phyloP scores from a whole-genome alignment of 2,113 vertebrate genomes.

The Hippotragus niger region DNA sequence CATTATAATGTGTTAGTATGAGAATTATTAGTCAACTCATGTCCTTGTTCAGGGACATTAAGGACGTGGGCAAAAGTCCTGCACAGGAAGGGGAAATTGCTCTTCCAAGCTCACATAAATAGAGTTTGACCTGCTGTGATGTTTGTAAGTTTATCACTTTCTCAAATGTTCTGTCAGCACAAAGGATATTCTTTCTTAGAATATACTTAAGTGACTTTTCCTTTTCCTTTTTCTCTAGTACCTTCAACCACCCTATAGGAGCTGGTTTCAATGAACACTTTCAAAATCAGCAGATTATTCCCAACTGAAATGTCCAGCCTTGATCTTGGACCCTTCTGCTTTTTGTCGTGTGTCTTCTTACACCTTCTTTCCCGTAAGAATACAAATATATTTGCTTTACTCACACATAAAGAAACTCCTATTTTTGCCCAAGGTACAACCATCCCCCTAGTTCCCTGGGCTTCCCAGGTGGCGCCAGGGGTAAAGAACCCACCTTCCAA shows the following conservation, averaged over 20 bases:
- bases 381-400: constrained; percentile 31
- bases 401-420: not conserved
- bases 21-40: not conserved
- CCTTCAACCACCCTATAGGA: not conserved
- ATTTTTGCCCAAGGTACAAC: constrained; percentile 21
- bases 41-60: not conserved
- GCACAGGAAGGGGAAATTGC: not conserved
- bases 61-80: not conserved
- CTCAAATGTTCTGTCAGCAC: not conserved
- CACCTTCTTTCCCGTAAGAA: constrained; percentile 5
- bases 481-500: not conserved
- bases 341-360: constrained; percentile 21
- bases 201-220: not conserved
- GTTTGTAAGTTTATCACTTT: not conserved
- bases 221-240: not conserved
- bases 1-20: not conserved
- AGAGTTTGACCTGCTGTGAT: constrained; percentile 3
- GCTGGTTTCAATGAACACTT: constrained; percentile 47
- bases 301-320: constrained; percentile 22
- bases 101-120: not conserved
- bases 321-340: constrained; percentile 12
- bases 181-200: constrained; percentile 17
- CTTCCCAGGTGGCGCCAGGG: not conserved
- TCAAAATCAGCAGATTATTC: constrained; percentile 44
- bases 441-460: not conserved